These are phyloP conservation scores for Thereva unica DNA, from an alignment of 2,888 invertebrate species.

Conservation along the genomic window DNA sequence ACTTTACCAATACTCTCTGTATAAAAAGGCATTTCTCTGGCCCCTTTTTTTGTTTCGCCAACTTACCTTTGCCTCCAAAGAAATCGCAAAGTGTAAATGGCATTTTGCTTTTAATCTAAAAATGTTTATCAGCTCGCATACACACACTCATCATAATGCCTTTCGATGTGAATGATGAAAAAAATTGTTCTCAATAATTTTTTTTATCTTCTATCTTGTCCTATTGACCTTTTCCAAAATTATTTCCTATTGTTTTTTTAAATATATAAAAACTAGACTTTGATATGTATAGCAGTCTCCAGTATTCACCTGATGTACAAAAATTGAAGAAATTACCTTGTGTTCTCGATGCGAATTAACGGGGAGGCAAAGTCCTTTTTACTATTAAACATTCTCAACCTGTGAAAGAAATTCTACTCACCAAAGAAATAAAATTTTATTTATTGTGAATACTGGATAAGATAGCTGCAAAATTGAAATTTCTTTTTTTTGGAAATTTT, in stretches of 20 bases:
- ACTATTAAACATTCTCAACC: conserved; percentile 15
- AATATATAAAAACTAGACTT: too few species aligned
- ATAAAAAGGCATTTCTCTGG: neutral
- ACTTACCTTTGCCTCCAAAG: conserved; percentile 40
- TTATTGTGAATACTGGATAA: conserved; percentile 41
- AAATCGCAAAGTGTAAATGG: conserved; percentile 39
- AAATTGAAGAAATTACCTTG: conserved; percentile 20
- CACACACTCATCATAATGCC: conserved; percentile 42
- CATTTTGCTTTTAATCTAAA: conserved; percentile 16
- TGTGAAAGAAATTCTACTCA: conserved; percentile 30
- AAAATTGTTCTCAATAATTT: neutral
- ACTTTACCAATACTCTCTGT: conserved; percentile 20
- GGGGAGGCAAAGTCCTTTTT: neutral
- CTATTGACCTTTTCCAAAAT: too few species aligned
- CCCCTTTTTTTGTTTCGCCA: conserved; percentile 24
- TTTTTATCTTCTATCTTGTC: too few species aligned
- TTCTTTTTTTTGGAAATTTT: too few species aligned
- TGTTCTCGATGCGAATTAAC: neutral
- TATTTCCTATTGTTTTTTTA: too few species aligned
- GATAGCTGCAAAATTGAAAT: conserved; percentile 2
- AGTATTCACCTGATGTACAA: conserved; percentile 41
- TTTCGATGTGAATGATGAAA: conserved; percentile 21
- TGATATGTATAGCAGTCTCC: conserved; percentile 24
- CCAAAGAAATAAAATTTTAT: conserved; percentile 18
- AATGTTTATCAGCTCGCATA: conserved; percentile 11